Percentiles rank a stretch among this genome's conserved stretches.
Evolutionary conservation across 2,113 vertebrate genomes (phyloP).

Genomic region (Hemiscyllium ocellatum): DNA sequence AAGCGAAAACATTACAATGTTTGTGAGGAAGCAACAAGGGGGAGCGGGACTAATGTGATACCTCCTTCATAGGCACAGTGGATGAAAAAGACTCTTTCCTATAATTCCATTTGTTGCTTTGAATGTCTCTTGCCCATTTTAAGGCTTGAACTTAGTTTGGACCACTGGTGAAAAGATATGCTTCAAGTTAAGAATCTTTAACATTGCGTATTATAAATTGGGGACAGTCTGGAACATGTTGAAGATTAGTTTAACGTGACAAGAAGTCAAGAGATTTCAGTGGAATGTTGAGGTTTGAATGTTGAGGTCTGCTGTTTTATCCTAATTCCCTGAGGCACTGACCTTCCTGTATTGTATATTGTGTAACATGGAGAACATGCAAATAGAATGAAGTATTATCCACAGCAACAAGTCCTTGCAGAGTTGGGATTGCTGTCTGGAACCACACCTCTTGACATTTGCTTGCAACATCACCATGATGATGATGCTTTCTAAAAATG

Average conservation of each 20-base stretch:
- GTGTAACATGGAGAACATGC: not conserved
- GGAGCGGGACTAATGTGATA: not conserved
- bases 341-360: not conserved
- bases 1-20: not conserved
- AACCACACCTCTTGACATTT: not conserved
- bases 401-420: not conserved
- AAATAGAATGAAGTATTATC: not conserved
- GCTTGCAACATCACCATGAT: not conserved
- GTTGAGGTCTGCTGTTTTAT: not conserved
- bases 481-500: not conserved
- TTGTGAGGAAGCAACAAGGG: not conserved
- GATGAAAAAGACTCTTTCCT: not conserved
- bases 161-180: not conserved
- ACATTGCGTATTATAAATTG: not conserved
- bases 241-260: not conserved
- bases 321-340: not conserved
- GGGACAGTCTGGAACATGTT: not conserved
- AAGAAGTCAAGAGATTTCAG: not conserved
- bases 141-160: not conserved
- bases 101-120: not conserved
- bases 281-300: not conserved
- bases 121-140: not conserved
- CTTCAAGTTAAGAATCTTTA: not conserved
- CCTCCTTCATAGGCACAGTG: not conserved
- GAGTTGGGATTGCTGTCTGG: not conserved